A percentile compares a stretch with the other conserved stretches of the same genome.
phyloP scores from a whole-genome alignment of 2,113 vertebrate genomes.

The Apodemus speciosus region DNA sequence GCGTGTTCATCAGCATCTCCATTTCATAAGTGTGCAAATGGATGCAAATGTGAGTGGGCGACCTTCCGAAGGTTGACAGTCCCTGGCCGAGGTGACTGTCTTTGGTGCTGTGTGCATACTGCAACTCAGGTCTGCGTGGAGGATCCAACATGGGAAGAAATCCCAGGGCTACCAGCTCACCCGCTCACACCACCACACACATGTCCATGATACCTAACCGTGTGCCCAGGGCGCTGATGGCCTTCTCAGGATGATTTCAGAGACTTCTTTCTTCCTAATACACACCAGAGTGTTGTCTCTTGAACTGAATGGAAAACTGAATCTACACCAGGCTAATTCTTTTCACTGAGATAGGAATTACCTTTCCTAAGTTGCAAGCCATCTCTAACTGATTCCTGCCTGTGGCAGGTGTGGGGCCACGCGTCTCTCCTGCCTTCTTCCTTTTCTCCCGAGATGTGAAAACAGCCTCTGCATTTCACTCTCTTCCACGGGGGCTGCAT shows the following conservation, averaged over 20 bases:
- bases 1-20: neutral
- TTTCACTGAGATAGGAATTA: neutral
- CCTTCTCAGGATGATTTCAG: neutral
- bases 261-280: neutral
- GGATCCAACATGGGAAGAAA: neutral
- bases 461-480: neutral
- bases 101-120: neutral
- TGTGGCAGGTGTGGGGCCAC: neutral
- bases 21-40: neutral
- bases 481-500: slow-evolving; percentile 37
- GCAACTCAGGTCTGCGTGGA: neutral
- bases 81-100: no score
- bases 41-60: neutral
- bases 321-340: neutral
- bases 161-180: neutral
- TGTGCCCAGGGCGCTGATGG: accelerated
- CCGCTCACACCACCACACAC: no score
- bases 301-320: neutral
- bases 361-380: neutral
- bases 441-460: slow-evolving; percentile 40
- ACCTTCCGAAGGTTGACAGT: no score
- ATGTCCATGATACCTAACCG: neutral
- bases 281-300: neutral
- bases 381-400: neutral
- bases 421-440: neutral